A percentile compares a stretch with the other conserved stretches of the same genome.
phyloP scores from a whole-genome alignment of 2,797 vertebrate species.

The Hyperoplus lanceolatus region DNA sequence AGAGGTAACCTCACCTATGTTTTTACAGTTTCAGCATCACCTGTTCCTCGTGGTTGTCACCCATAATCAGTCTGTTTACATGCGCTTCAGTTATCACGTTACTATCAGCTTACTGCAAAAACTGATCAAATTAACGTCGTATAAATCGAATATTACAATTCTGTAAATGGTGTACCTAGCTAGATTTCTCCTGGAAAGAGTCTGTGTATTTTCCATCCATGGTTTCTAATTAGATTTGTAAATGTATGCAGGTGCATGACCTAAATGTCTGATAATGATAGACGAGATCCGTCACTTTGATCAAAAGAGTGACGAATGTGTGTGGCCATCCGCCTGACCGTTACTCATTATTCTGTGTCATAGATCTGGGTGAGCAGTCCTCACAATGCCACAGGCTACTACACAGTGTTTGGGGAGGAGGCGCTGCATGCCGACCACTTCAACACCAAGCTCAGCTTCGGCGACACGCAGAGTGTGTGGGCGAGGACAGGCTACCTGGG shows the following conservation, averaged over 20 bases:
- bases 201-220: neutral
- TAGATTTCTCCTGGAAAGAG: neutral
- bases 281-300: neutral
- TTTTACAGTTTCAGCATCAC: neutral
- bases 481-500: constrained; percentile 96
- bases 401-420: constrained; percentile 95
- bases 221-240: neutral
- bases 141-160: neutral
- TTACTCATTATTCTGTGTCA: constrained; percentile 3
- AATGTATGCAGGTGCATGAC: too few species aligned
- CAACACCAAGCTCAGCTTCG: constrained; percentile 93
- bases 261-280: neutral
- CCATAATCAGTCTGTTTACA: neutral
- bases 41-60: neutral
- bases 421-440: constrained; percentile 96
- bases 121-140: too few species aligned
- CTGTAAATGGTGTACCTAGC: neutral
- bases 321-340: neutral
- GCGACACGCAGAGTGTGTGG: constrained; percentile 95
- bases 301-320: neutral
- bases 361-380: constrained; percentile 98
- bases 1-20: constrained; percentile 83
- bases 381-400: constrained; percentile 96
- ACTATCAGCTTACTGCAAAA: neutral
- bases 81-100: neutral